Percentiles rank a stretch among this genome's conserved stretches.
Evolutionary conservation across 2,888 invertebrate genomes (phyloP).

Genomic region (Spialia ferax): DNA sequence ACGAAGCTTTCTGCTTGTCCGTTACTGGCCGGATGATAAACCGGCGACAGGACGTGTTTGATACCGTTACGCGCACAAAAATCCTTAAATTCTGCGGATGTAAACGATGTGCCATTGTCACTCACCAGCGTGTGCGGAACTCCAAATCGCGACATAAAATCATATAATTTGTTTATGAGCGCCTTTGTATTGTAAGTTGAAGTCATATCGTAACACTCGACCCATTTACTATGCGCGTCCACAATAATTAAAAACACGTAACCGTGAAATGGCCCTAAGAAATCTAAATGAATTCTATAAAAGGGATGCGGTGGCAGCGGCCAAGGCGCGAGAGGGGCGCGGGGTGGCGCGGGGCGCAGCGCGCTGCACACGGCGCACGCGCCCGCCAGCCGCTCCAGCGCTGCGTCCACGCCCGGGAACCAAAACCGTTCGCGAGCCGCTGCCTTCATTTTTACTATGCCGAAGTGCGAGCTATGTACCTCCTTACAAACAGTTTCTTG

Average conservation of each 20-base stretch:
- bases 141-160: constrained; percentile 20
- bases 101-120: constrained; percentile 21
- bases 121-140: constrained; percentile 18
- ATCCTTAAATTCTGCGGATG: constrained; percentile 11
- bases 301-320: constrained; percentile 9
- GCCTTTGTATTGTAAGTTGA: neutral
- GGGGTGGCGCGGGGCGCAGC: constrained; percentile 15
- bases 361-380: constrained; percentile 2
- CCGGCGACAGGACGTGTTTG: constrained; percentile 8
- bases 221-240: constrained; percentile 21
- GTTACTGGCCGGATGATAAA: constrained; percentile 8
- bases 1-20: constrained; percentile 17
- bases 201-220: constrained; percentile 18
- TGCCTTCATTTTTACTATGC: neutral
- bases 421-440: neutral
- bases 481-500: neutral
- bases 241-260: constrained; percentile 16
- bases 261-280: constrained; percentile 12
- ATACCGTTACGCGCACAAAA: constrained; percentile 21
- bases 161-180: constrained; percentile 7
- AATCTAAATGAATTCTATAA: constrained; percentile 13
- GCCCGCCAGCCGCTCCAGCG: neutral
- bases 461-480: neutral
- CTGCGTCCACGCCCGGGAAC: neutral
- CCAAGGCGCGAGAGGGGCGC: constrained; percentile 9